Conservation (phyloP, 2,797 vertebrate genomes). For the Sebastes hopkinsi region DNA sequence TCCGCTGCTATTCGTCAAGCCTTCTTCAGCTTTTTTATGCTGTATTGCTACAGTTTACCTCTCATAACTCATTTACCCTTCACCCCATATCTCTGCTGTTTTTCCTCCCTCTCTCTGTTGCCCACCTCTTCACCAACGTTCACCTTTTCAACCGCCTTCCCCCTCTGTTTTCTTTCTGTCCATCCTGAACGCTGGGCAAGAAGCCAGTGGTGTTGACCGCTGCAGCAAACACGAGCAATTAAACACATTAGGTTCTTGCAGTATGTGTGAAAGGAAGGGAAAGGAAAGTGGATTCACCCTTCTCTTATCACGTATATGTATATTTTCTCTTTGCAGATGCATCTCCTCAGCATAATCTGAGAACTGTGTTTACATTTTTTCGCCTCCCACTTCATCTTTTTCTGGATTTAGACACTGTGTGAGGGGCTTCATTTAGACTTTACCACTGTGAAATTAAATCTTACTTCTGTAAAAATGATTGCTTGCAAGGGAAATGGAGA, state of each 20-base stretch:
- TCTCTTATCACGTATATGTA: not conserved
- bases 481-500: not conserved
- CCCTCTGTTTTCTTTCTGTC: no score
- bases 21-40: conserved; percentile 13
- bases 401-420: not conserved
- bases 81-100: not conserved
- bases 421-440: not conserved
- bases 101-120: not conserved
- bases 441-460: not conserved
- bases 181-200: not conserved
- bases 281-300: not conserved
- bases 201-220: not conserved
- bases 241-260: conserved; percentile 32
- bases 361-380: not conserved
- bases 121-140: not conserved
- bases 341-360: not conserved
- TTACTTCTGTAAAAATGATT: not conserved
- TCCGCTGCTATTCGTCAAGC: conserved; percentile 14
- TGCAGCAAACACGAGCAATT: conserved; percentile 57
- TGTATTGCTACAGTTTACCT: conserved; percentile 15
- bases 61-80: conserved; percentile 34
- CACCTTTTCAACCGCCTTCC: not conserved
- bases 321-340: not conserved
- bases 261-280: not conserved
- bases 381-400: not conserved